Percentiles rank a stretch among this genome's conserved stretches.
Evolutionary conservation across 2,888 invertebrate species (phyloP).

Genomic region (Troilus luridus): DNA sequence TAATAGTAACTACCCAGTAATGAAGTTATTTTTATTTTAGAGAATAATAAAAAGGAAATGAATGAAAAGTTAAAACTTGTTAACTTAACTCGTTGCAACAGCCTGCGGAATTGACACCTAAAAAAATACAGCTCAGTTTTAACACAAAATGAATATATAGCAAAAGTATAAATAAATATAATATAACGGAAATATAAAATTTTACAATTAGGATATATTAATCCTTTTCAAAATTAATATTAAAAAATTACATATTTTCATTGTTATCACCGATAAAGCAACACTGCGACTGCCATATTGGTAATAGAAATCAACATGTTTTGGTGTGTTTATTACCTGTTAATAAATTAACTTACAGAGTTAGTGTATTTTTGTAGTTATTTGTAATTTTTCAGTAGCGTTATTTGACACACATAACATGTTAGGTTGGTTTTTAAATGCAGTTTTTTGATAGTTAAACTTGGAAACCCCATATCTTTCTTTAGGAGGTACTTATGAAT

Average conservation of each 20-base stretch:
- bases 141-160: too few species aligned
- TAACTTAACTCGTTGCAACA: too few species aligned
- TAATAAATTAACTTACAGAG: neutral
- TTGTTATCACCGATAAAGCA: neutral
- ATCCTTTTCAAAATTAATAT: too few species aligned
- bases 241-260: neutral
- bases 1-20: too few species aligned
- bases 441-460: neutral
- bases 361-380: neutral
- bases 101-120: too few species aligned
- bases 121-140: too few species aligned
- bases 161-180: too few species aligned
- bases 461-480: neutral
- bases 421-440: neutral
- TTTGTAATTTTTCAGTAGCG: neutral
- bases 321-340: slow-evolving; percentile 27
- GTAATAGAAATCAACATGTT: slow-evolving; percentile 50
- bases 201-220: too few species aligned
- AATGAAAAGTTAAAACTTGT: too few species aligned
- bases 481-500: neutral
- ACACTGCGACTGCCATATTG: slow-evolving; percentile 51
- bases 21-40: too few species aligned
- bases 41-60: too few species aligned
- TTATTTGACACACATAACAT: neutral
- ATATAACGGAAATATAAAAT: too few species aligned